Evolutionary conservation across 2,888 invertebrate genomes (phyloP), one percentile per base, ranked within the genome.

Genomic region (Netelia inedita): DNA sequence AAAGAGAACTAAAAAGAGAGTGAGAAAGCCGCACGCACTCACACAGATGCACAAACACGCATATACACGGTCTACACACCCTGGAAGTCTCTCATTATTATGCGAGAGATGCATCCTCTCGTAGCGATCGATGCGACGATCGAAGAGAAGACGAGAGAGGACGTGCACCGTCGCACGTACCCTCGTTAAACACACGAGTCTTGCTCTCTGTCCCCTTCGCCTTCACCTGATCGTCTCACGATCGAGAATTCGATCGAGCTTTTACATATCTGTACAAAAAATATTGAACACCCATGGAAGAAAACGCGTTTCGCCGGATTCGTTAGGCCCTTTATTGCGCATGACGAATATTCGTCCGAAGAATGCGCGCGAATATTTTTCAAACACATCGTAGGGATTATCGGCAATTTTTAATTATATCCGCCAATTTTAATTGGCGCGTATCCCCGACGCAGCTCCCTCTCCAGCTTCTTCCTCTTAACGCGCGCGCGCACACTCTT

Each of bases 21-120:
- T n/a, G 76, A 73, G 66, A 76, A 74, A 82, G 66, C 66, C 68
- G 59, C 16, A 53, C 74, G 63, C 65, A 72, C 72, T 79, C 53
- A 10, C 53, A 53, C 53, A 16, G n/a, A 53, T 53, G 1, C 53
- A 8, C 53, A 53, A n/a, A 6, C 14, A 0, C 21, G 19, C 57
- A 57, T 57, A 57, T 19, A 57, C 57, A 10, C 46, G 2, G 8
- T 46, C 9, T 53, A n/a, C 53, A 53, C 57, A 19, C 57, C 28
- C 66, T 69, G 66, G 28, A 35, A 35, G 35, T 19, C 19, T n/a
- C 79, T 85, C 82, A 85, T 85, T 85, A 85, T 85, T 85, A 85
- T 85, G 85, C 82, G 82, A 75, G 75, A 79, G 82, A 79, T 82
- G 85, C 72, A 79, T 82, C 85, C 79, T 83, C 83, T 82, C 72